Percentiles rank a stretch among this genome's conserved stretches.
Conservation (phyloP, 23 tunicate species). For the Diplosoma virens region DNA sequence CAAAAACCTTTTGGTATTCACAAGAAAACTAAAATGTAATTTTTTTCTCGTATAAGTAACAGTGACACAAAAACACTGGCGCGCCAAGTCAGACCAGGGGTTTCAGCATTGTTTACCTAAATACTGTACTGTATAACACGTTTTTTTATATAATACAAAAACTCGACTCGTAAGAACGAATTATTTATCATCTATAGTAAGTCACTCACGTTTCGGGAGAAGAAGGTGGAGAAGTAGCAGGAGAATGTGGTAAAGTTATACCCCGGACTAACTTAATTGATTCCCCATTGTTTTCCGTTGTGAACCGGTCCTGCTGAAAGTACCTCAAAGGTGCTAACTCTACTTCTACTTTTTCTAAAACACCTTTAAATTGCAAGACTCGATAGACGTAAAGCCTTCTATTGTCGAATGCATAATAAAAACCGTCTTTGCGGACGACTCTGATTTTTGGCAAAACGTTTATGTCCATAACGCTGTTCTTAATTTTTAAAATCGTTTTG, state of each 20-base stretch:
- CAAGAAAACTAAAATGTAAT: too few species aligned
- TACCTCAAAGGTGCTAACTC: not conserved
- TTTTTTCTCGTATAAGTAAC: too few species aligned
- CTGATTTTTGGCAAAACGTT: slow-evolving; percentile 15
- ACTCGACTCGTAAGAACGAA: too few species aligned
- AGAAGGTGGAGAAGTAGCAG: slow-evolving; percentile 11
- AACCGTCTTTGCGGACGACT: slow-evolving; percentile 10
- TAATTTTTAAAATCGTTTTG: slow-evolving; percentile 1
- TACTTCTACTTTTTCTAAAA: not conserved
- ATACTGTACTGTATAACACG: too few species aligned
- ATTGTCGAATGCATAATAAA: slow-evolving; percentile 33
- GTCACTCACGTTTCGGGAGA: slow-evolving; percentile 3
- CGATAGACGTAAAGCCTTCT: slow-evolving; percentile 31
- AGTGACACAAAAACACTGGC: too few species aligned
- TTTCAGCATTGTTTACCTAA: too few species aligned
- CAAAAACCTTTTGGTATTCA: too few species aligned
- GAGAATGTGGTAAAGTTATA: slow-evolving; percentile 5
- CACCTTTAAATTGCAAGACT: slow-evolving; percentile 13
- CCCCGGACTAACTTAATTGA: not conserved
- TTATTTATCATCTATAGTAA: too few species aligned
- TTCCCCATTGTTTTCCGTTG: slow-evolving; percentile 4
- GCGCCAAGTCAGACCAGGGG: too few species aligned
- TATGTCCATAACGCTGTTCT: not conserved
- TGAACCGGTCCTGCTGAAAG: not conserved
- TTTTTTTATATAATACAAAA: too few species aligned